Percentiles rank a stretch among this genome's conserved stretches.
Conservation (phyloP, 2,888 invertebrate species). For the Slavum lentiscoides region DNA sequence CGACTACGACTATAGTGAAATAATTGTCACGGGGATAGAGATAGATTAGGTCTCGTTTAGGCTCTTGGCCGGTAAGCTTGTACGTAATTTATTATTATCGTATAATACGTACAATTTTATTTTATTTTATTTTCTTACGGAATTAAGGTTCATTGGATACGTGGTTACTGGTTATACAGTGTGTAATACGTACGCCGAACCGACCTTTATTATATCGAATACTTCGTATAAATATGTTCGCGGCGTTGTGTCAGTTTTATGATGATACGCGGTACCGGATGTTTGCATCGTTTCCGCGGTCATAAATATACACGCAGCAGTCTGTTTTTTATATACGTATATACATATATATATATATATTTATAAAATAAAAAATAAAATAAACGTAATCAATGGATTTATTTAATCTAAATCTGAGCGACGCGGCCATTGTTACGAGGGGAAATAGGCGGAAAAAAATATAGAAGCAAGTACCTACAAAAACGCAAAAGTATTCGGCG, state of each 20-base stretch:
- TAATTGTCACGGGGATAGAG: no score
- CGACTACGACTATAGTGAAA: no score
- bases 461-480: not conserved
- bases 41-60: no score
- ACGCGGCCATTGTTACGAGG: conserved; percentile 30
- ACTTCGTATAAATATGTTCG: conserved; percentile 18
- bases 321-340: not conserved
- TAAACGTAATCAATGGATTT: conserved; percentile 50
- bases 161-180: not conserved
- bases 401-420: conserved; percentile 43
- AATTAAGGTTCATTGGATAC: conserved; percentile 41
- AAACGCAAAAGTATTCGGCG: not conserved
- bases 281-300: conserved; percentile 50
- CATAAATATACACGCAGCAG: conserved; percentile 19
- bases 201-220: conserved; percentile 44
- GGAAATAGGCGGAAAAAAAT: not conserved
- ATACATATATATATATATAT: not conserved
- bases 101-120: not conserved
- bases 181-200: not conserved
- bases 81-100: no score
- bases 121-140: conserved; percentile 16
- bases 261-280: conserved; percentile 50
- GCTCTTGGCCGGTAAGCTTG: no score
- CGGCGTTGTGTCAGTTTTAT: conserved; percentile 42
- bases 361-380: conserved; percentile 17